Conservation (phyloP, 2,888 invertebrate species). For the Drosophila fulvimacula region DNA sequence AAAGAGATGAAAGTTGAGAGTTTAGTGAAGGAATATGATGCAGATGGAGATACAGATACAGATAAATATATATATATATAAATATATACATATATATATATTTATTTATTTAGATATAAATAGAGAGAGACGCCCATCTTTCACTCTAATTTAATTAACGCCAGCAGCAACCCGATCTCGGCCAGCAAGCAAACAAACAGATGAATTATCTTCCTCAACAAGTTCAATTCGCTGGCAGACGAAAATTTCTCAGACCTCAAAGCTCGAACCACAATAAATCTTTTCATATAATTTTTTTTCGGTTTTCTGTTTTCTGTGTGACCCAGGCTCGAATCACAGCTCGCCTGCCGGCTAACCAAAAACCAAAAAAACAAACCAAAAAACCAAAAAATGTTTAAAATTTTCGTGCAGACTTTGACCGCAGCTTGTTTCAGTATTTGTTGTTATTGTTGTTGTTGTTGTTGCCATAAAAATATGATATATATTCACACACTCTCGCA, state of each 20-base stretch:
- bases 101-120: too few relatives aligned
- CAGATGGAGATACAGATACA: not conserved
- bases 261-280: conserved; percentile 61
- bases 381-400: conserved; percentile 56
- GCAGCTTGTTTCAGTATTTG: conserved; percentile 44
- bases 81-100: not conserved
- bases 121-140: conserved; percentile 33
- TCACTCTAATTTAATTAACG: conserved; percentile 62
- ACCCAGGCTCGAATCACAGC: conserved; percentile 37
- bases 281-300: conserved; percentile 35
- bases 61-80: not conserved
- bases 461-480: conserved; percentile 75
- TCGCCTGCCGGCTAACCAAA: conserved; percentile 28
- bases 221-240: conserved; percentile 47
- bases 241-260: conserved; percentile 59
- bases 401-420: conserved; percentile 73
- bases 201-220: conserved; percentile 62
- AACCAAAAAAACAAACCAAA: conserved; percentile 17
- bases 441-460: conserved; percentile 32
- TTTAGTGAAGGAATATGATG: conserved; percentile 34
- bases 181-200: conserved; percentile 13
- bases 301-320: conserved; percentile 30
- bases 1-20: conserved; percentile 49
- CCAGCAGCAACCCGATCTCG: conserved; percentile 23
- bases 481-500: conserved; percentile 74